Conservation (phyloP, 1,140 invertebrate species). For the Drosophila tropicalis region DNA sequence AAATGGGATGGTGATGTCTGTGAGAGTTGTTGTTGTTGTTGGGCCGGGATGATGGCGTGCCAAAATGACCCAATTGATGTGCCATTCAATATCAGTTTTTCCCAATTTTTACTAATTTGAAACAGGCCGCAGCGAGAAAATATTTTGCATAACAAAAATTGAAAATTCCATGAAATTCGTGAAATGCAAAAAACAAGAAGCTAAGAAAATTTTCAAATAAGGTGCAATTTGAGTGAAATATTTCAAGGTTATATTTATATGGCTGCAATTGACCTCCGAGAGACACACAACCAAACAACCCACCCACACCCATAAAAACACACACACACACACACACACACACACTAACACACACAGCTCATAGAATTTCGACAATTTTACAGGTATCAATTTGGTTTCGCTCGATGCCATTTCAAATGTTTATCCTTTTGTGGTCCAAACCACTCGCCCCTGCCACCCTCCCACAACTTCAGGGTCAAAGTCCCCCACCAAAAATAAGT, state of each 20-base stretch:
- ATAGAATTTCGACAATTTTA: conserved; percentile 7
- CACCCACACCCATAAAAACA: background rate
- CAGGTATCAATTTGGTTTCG: conserved; percentile 6
- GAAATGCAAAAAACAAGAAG: background rate
- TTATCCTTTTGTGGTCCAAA: background rate
- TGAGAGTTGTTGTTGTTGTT: background rate
- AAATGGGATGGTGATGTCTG: background rate
- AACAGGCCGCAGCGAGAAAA: conserved; percentile 31
- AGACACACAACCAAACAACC: background rate
- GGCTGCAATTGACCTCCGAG: conserved; percentile 6
- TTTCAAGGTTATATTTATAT: conserved; percentile 36
- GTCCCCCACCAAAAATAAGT: background rate
- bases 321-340: no score
- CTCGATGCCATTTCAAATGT: background rate
- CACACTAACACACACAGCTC: no score
- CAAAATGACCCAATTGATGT: conserved; percentile 51
- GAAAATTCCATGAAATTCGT: conserved; percentile 47
- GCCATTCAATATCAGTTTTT: background rate
- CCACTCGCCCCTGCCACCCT: background rate
- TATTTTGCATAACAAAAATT: conserved; percentile 43
- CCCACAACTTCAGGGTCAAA: background rate
- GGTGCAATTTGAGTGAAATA: conserved; percentile 23
- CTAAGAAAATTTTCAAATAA: background rate
- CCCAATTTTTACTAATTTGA: conserved; percentile 17
- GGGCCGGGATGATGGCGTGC: conserved; percentile 61